These are phyloP conservation scores for Platysternon megacephalum DNA, from an alignment of 2,113 vertebrate genomes.

Conservation along the genomic window DNA sequence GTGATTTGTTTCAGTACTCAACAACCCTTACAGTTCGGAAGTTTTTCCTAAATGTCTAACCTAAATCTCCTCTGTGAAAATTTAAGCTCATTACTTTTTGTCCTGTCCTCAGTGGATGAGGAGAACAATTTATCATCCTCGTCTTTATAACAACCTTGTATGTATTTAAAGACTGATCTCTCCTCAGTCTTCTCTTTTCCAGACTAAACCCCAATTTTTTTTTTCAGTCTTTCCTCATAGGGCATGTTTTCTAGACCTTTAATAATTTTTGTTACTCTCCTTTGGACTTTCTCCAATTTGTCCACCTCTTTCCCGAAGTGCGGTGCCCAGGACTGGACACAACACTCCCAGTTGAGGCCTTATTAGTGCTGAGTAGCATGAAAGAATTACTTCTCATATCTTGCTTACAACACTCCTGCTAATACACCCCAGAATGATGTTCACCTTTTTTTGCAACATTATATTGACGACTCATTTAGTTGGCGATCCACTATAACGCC, in stretches of 20 bases:
- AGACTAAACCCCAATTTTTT: background rate
- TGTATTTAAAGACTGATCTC: background rate
- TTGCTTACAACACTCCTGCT: background rate
- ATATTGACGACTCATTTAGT: background rate
- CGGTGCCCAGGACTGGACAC: background rate
- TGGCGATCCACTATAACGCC: background rate
- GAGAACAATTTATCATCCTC: background rate
- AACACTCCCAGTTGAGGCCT: background rate
- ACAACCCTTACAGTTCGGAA: background rate
- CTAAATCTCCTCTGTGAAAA: background rate
- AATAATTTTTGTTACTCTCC: background rate
- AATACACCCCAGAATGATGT: background rate
- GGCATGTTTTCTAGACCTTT: background rate
- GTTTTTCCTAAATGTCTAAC: background rate
- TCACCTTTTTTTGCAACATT: too few relatives aligned
- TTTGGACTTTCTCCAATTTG: background rate
- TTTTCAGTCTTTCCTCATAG: background rate
- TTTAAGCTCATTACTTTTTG: background rate
- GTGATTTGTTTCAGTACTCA: background rate
- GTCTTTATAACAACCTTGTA: background rate
- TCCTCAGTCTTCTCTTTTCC: background rate
- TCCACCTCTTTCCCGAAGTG: background rate
- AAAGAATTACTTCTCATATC: background rate
- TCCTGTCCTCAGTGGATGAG: background rate
- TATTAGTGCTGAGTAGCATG: background rate